These are phyloP conservation scores for Takifugu bimaculatus DNA, from an alignment of 2,113 vertebrate genomes.

Conservation along the genomic window DNA sequence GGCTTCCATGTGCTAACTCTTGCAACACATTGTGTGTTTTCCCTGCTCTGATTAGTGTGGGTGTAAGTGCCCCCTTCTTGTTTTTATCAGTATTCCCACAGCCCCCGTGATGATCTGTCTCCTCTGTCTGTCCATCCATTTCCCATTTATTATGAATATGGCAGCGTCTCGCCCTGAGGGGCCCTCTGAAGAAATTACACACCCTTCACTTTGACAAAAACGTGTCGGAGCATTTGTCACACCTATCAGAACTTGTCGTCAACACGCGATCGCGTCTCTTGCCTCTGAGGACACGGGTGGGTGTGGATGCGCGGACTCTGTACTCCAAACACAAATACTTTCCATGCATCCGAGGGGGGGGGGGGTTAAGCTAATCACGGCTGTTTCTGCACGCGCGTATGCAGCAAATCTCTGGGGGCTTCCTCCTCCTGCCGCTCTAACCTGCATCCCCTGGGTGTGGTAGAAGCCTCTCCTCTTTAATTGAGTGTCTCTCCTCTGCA, in stretches of 20 bases:
- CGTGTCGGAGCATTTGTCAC: slow-evolving; percentile 66
- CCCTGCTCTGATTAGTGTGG: slow-evolving; percentile 6
- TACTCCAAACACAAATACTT: slow-evolving; percentile 15
- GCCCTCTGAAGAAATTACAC: slow-evolving; percentile 59
- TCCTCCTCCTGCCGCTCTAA: slow-evolving; percentile 34
- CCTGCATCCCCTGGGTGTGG: slow-evolving; percentile 47
- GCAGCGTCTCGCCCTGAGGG: slow-evolving; percentile 46
- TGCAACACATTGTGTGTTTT: not conserved
- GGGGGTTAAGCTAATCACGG: slow-evolving; percentile 8
- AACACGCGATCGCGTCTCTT: slow-evolving; percentile 51
- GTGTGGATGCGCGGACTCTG: slow-evolving; percentile 14
- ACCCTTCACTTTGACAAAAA: slow-evolving; percentile 56
- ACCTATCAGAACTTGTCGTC: slow-evolving; percentile 60
- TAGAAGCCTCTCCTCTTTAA: slow-evolving; percentile 59
- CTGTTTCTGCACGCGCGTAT: slow-evolving; percentile 19
- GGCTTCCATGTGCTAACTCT: no score
- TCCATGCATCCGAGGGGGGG: slow-evolving; percentile 26
- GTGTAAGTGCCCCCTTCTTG: slow-evolving; percentile 45
- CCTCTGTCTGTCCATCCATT: slow-evolving; percentile 48
- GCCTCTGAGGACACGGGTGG: slow-evolving; percentile 18
- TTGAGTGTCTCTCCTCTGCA: slow-evolving; percentile 68
- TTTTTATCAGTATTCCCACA: slow-evolving; percentile 38
- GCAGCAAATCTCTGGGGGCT: slow-evolving; percentile 7
- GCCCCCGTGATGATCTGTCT: slow-evolving; percentile 22
- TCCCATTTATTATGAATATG: slow-evolving; percentile 63